Conservation (phyloP, 2,113 vertebrate species). For the Microtus richardsoni region DNA sequence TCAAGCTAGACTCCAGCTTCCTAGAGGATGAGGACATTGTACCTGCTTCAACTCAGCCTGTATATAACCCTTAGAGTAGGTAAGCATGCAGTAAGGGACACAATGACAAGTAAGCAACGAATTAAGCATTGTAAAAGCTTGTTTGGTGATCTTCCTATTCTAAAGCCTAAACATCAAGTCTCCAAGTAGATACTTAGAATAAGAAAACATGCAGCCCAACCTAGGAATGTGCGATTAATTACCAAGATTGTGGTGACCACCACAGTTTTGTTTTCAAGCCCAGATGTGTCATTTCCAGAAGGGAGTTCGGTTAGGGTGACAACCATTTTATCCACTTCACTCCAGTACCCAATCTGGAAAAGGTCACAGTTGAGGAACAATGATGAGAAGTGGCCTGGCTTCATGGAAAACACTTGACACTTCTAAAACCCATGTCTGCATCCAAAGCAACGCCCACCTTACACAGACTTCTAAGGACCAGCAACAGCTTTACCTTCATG, state of each 20-base stretch:
- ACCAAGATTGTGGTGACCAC: constrained; percentile 99
- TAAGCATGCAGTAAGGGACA: not conserved
- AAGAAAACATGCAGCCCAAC: not conserved
- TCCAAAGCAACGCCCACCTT: not conserved
- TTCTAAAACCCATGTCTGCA: not conserved
- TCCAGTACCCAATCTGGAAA: constrained; percentile 98
- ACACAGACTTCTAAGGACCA: constrained; percentile 6
- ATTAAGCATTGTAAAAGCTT: not conserved
- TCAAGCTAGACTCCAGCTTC: not conserved
- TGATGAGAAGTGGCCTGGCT: constrained; percentile 34
- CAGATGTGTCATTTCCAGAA: constrained; percentile 94
- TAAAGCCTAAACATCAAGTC: not conserved
- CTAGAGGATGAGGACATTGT: not conserved
- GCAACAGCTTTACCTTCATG: not conserved
- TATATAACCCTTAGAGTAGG: not conserved
- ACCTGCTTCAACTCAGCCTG: not conserved
- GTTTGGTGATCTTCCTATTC: not conserved
- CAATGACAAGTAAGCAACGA: not conserved
- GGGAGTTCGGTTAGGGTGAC: constrained; percentile 95
- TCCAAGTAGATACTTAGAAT: not conserved
- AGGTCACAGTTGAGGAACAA: constrained; percentile 78
- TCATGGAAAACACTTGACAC: not conserved
- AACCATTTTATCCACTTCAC: constrained; percentile 98
- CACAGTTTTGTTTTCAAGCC: constrained; percentile 98
- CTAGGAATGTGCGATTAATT: constrained; percentile 80